These are phyloP conservation scores for Xenopus petersii DNA, from an alignment of 2,797 vertebrate genomes.

Conservation along the genomic window DNA sequence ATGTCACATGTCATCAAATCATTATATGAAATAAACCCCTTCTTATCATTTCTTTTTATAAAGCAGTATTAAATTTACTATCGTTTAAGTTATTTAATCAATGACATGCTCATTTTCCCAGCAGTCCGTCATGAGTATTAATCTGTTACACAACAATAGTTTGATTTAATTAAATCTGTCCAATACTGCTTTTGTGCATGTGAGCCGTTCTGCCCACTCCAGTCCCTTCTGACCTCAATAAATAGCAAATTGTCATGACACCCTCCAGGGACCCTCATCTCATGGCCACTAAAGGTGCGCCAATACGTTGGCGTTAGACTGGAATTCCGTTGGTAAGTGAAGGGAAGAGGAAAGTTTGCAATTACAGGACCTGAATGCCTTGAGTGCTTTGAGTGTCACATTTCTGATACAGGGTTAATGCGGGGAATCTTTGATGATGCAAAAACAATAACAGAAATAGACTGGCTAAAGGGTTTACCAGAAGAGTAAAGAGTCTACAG, in stretches of 20 bases:
- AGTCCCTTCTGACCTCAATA: neutral
- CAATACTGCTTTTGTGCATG: neutral
- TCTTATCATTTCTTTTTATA: too few species aligned
- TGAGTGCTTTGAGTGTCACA: too few species aligned
- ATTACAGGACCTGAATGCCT: too few species aligned
- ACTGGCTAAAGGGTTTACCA: neutral
- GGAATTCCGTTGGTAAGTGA: neutral
- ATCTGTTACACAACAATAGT: neutral
- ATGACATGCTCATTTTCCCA: too few species aligned
- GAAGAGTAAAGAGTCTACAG: neutral
- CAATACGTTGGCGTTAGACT: neutral
- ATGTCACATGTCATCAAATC: too few species aligned
- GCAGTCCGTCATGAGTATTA: neutral
- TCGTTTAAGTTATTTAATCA: too few species aligned
- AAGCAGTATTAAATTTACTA: too few species aligned
- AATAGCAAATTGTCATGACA: neutral
- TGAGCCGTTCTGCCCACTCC: neutral
- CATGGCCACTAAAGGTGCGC: neutral
- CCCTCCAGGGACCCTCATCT: neutral
- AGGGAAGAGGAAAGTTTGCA: neutral
- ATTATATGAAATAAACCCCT: too few species aligned
- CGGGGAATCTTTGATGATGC: too few species aligned
- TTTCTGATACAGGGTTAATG: neutral
- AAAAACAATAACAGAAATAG: neutral
- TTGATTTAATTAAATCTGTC: slow-evolving; percentile 2